Percentiles rank a stretch among this genome's conserved stretches.
Evolutionary conservation across 1,140 invertebrate genomes (phyloP).

Genomic region (Zaprionus kolodkinae): DNA sequence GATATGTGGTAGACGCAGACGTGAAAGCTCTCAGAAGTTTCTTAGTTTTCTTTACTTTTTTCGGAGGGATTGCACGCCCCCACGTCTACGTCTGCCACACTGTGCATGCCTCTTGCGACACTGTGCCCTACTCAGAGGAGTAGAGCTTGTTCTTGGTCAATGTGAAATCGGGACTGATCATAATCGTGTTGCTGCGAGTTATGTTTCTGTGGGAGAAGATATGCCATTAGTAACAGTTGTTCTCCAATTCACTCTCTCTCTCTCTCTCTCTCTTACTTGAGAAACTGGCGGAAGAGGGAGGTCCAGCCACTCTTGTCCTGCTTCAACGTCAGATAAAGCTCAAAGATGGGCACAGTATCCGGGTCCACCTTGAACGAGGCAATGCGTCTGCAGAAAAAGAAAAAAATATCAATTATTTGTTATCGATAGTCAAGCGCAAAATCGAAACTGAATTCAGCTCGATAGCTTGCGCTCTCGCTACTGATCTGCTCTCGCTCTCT

Average conservation of each 20-base stretch:
- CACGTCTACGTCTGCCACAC: conserved; percentile 39
- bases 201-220: conserved; percentile 87
- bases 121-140: conserved; percentile 73
- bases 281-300: conserved; percentile 91
- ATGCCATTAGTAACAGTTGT: not conserved
- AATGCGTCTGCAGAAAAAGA: conserved; percentile 74
- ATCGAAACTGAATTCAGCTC: not conserved
- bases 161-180: conserved; percentile 92
- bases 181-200: conserved; percentile 91
- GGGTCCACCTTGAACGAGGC: conserved; percentile 92
- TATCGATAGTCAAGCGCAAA: not conserved
- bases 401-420: not conserved
- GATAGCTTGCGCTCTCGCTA: not conserved
- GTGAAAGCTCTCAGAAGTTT: conserved; percentile 27
- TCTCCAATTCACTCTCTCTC: not conserved
- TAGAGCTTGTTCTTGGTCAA: conserved; percentile 95
- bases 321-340: conserved; percentile 92
- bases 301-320: conserved; percentile 93
- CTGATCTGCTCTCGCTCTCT: not conserved
- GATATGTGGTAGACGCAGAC: conserved; percentile 5
- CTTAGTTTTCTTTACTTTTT: conserved; percentile 46
- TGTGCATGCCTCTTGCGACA: conserved; percentile 41
- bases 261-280: conserved; percentile 88
- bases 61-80: conserved; percentile 72
- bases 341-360: conserved; percentile 93